Evolutionary conservation across 2,797 vertebrate species (phyloP).

Genomic region (Ficedula albicollis): DNA sequence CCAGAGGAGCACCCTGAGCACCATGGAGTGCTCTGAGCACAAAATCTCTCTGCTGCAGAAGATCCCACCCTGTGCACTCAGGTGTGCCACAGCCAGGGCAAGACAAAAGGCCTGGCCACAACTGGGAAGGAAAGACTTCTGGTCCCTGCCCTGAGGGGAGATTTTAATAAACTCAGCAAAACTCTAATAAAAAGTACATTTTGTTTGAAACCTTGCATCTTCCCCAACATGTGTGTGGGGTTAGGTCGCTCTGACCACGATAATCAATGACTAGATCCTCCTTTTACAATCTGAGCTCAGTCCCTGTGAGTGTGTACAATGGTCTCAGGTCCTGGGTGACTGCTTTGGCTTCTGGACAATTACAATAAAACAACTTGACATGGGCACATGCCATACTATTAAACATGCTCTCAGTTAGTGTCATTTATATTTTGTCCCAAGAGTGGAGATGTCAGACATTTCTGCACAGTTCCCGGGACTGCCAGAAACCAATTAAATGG

Average conservation of each 20-base stretch:
- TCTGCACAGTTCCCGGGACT: neutral
- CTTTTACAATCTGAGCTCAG: neutral
- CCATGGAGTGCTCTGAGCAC: neutral
- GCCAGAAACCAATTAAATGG: neutral
- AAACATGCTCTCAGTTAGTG: fast-evolving
- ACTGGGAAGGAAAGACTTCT: neutral
- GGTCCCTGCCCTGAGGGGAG: neutral
- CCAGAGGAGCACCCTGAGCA: neutral
- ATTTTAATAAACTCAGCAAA: neutral
- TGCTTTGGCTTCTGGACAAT: neutral
- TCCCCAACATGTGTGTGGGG: neutral
- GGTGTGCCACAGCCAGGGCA: neutral
- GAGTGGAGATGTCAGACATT: neutral
- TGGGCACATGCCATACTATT: fast-evolving
- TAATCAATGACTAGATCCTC: neutral
- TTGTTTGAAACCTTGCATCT: neutral
- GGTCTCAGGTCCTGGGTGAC: neutral
- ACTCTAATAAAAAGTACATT: neutral
- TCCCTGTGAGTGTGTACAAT: neutral
- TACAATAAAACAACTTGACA: neutral
- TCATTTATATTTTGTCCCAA: neutral
- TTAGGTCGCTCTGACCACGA: neutral
- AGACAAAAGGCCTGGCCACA: neutral
- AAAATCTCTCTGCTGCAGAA: neutral
- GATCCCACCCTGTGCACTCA: neutral